These are phyloP conservation scores for Callinectes sapidus DNA, from an alignment of 2,888 invertebrate species.

Conservation along the genomic window DNA sequence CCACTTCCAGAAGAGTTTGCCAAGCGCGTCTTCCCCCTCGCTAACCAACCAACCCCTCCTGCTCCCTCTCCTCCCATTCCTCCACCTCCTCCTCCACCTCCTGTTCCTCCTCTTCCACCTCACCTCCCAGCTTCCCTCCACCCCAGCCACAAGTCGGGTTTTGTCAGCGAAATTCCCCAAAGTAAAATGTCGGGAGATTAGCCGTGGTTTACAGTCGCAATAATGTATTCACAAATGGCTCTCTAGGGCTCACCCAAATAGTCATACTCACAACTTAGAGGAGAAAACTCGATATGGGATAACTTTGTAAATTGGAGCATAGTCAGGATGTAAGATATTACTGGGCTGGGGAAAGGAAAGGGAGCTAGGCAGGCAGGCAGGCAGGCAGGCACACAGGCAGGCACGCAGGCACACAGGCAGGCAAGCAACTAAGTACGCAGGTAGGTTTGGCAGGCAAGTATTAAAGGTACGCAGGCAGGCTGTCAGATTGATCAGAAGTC, in stretches of 20 bases:
- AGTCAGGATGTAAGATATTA: slow-evolving; percentile 39
- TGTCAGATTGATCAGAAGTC: background rate
- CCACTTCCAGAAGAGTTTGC: slow-evolving; percentile 24
- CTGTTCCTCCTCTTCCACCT: background rate
- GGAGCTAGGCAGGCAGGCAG: background rate
- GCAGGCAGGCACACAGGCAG: background rate
- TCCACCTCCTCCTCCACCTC: slow-evolving; percentile 5
- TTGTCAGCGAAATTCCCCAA: slow-evolving; percentile 52
- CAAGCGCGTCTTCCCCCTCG: background rate
- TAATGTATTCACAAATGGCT: slow-evolving; percentile 55
- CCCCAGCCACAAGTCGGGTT: slow-evolving; percentile 50
- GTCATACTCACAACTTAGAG: slow-evolving; percentile 54
- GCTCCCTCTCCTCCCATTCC: background rate
- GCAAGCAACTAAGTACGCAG: background rate
- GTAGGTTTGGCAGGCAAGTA: background rate
- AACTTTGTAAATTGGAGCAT: slow-evolving; percentile 53
- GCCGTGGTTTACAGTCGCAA: slow-evolving; percentile 51
- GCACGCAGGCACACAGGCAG: background rate
- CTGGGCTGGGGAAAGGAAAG: background rate
- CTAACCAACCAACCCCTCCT: slow-evolving; percentile 1
- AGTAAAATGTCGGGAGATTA: slow-evolving; percentile 55
- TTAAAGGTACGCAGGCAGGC: background rate
- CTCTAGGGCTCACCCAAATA: slow-evolving; percentile 48
- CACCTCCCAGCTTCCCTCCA: background rate
- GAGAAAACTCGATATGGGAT: slow-evolving; percentile 53